phyloP scores from a whole-genome alignment of 1,140 invertebrate genomes.

The Arctopsyche grandis region DNA sequence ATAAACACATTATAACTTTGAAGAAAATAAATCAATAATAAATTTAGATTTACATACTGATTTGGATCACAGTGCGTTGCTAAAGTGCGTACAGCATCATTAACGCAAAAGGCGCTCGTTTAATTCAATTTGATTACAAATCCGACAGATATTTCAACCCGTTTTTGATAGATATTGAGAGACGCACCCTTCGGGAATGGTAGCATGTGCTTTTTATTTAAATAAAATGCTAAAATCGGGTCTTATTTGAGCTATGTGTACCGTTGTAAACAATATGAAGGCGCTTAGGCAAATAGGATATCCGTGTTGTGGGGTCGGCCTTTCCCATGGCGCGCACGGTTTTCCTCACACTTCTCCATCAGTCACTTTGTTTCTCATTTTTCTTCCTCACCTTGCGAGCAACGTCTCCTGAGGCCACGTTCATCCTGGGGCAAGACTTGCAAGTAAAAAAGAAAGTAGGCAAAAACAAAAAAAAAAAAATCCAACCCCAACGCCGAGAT shows the following conservation, averaged over 20 bases:
- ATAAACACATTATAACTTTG: too few species aligned
- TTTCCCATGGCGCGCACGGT: neutral
- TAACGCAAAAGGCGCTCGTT: too few species aligned
- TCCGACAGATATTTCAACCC: too few species aligned
- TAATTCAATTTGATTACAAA: too few species aligned
- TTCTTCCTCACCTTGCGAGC: conserved; percentile 36
- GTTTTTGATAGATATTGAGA: too few species aligned
- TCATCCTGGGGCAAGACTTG: neutral
- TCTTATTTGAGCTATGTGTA: neutral
- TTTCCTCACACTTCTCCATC: conserved; percentile 40
- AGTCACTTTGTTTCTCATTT: conserved; percentile 46
- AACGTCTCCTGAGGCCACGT: conserved; percentile 15
- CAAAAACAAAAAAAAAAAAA: neutral
- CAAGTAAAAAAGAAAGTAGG: neutral
- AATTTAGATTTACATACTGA: too few species aligned
- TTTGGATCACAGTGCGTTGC: too few species aligned
- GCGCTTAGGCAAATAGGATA: conserved; percentile 52
- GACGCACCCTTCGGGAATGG: too few species aligned
- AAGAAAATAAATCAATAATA: too few species aligned
- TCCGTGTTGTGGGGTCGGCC: conserved; percentile 43
- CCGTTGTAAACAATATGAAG: conserved; percentile 16
- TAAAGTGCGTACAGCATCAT: too few species aligned
- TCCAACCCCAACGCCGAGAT: neutral
- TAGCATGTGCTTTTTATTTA: too few species aligned
- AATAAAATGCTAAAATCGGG: neutral